Evolutionary conservation across 2,797 vertebrate species (phyloP), one percentile per base, ranked within the genome.

Genomic region (Limosa lapponica): DNA sequence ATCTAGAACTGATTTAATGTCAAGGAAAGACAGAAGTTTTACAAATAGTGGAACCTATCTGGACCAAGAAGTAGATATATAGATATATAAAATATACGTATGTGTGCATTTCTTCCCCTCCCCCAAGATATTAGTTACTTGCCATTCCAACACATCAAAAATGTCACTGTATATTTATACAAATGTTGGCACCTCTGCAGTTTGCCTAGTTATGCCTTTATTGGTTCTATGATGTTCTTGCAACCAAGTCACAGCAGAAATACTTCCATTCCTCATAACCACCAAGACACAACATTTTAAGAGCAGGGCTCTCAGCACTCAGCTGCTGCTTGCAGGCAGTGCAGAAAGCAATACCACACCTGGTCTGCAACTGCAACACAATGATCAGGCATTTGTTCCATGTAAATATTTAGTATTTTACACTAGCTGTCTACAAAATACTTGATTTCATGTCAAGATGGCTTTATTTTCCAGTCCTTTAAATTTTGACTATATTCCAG

Each of bases 341-440:
- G 30, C n/a, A 79, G 32, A 78, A 81, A 62, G 23, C 12, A 73
- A 6, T 55, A 48, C 11, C 30, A 62, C 32, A 52, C 43, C 46
- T 89, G 17, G 11, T 77, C 51, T 75, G 36, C 30, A 75, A 72
- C 10, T 30, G 22, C 10, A 90, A 57, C 30, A 51, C 5, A 72
- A 66, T 27, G 3, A 46, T 66, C 7, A 48, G 41, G 32, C 12
- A 52, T 48, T 52, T 25, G 6, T 55, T 73, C 61, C 12, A 20
- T 24, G 13, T 5, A 91, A 66, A 78, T 88, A 95, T 71, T 74
- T 61, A 57, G 9, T 28, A 58, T 71, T 80, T 94, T 86, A 32
- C 9, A 30, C 32, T 49, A 16, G 2, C 8, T 30, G 1, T 27
- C 37, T 59, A 39, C 11, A 83, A 88, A 79, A 69, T 46, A 69